Evolutionary conservation across 2,113 vertebrate genomes (phyloP).

Genomic region (Aramus guarauna): DNA sequence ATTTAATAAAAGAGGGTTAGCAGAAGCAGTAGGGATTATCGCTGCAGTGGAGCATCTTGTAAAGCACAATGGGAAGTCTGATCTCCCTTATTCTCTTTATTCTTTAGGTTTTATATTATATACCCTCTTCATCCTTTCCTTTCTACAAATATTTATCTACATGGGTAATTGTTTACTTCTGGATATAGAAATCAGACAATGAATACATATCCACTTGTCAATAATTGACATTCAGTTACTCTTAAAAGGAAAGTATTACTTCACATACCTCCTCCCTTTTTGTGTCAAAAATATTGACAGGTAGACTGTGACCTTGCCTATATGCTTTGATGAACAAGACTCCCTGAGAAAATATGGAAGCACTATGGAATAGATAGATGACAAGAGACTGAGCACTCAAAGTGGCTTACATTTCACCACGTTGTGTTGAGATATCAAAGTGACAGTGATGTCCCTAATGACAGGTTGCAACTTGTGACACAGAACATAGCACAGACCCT

Average conservation of each 20-base stretch:
- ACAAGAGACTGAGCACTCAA: neutral
- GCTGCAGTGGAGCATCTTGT: neutral
- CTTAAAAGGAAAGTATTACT: neutral
- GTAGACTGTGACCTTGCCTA: neutral
- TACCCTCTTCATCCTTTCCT: neutral
- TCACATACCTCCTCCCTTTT: neutral
- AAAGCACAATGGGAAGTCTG: neutral
- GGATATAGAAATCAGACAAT: neutral
- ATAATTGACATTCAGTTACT: neutral
- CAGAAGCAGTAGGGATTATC: neutral
- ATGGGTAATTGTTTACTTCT: neutral
- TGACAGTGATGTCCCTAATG: neutral
- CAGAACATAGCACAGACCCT: neutral
- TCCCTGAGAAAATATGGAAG: neutral
- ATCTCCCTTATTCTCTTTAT: neutral
- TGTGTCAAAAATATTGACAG: neutral
- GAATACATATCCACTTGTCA: neutral
- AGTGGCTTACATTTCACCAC: neutral
- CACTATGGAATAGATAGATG: neutral
- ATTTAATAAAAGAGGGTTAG: neutral
- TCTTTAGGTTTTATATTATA: neutral
- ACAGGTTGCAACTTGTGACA: neutral
- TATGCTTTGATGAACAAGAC: neutral
- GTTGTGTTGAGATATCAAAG: neutral
- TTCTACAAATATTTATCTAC: neutral